Percentiles rank a stretch among this genome's conserved stretches.
Conservation (phyloP, 2,888 invertebrate species). For the Psococerastis gibbosa region DNA sequence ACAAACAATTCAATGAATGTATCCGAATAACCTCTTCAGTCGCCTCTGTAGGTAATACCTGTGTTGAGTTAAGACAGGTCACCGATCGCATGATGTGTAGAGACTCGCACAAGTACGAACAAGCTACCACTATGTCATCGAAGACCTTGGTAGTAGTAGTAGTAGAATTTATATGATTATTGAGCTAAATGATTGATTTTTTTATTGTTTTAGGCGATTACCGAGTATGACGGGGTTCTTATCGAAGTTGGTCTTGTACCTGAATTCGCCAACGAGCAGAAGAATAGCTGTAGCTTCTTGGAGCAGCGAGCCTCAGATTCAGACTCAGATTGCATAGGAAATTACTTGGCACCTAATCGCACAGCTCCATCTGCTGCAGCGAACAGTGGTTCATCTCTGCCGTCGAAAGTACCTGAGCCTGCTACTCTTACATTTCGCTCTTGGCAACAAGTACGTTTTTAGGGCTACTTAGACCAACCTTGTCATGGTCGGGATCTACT, state of each 20-base stretch:
- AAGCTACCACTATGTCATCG: no score
- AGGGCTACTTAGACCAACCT: no score
- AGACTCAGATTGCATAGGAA: not conserved
- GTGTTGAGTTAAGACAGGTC: no score
- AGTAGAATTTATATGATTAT: no score
- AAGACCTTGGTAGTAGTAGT: no score
- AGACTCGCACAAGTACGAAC: no score
- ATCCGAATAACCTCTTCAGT: no score
- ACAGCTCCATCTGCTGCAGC: not conserved
- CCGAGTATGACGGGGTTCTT: conserved; percentile 1
- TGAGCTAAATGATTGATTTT: no score
- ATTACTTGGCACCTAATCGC: not conserved
- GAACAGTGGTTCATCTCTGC: not conserved
- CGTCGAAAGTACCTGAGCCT: not conserved
- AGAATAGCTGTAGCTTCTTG: not conserved
- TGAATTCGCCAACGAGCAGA: not conserved
- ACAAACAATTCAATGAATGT: no score
- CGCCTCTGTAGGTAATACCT: no score
- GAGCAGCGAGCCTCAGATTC: not conserved
- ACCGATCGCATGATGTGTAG: no score
- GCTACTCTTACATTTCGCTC: not conserved
- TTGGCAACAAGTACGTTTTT: not conserved
- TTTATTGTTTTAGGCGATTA: not conserved
- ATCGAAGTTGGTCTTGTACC: not conserved
- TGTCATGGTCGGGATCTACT: no score